A percentile compares a stretch with the other conserved stretches of the same genome.
Conservation (phyloP, 2,113 vertebrate genomes). For the Strix uralensis region DNA sequence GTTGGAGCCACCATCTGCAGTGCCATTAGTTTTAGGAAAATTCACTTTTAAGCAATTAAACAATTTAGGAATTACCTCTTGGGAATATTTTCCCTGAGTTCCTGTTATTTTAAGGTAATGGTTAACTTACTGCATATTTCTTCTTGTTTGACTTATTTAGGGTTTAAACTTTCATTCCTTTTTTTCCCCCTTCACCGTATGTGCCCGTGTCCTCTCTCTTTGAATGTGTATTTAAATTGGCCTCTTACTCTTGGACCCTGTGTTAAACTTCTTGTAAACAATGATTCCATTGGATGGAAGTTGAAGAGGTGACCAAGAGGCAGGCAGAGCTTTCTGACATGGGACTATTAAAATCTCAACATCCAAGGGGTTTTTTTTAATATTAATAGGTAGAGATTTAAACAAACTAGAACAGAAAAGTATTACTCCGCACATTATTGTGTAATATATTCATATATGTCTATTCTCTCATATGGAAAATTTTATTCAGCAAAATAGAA, state of each 20-base stretch:
- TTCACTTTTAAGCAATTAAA: background rate
- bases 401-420: background rate
- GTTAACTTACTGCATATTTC: background rate
- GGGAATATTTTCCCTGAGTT: background rate
- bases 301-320: background rate
- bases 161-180: background rate
- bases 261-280: background rate
- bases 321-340: background rate
- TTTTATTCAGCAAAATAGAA: background rate
- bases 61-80: background rate
- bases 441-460: background rate
- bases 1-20: background rate
- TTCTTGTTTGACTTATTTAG: background rate
- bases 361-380: background rate
- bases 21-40: background rate
- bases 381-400: background rate
- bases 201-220: background rate
- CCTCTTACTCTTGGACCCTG: background rate
- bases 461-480: background rate
- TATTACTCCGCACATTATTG: background rate
- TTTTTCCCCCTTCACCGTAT: accelerated
- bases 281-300: background rate
- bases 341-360: background rate
- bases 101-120: background rate
- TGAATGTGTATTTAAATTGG: background rate